Evolutionary conservation across 2,888 invertebrate genomes (phyloP).

Genomic region (Drosophila bunnanda): DNA sequence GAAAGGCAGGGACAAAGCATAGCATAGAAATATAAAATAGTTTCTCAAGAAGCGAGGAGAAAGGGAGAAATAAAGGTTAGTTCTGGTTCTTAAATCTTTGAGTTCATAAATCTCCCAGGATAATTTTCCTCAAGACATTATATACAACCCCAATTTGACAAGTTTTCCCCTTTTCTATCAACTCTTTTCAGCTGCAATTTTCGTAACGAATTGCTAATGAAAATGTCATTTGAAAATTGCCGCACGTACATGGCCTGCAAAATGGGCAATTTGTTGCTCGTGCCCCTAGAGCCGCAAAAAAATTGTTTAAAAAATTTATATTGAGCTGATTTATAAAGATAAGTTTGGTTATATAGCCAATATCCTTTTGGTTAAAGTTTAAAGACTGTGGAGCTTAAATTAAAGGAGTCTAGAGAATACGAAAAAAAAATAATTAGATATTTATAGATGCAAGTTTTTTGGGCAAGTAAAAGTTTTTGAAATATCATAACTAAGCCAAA

Average conservation of each 20-base stretch:
- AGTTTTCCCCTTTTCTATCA: constrained; percentile 23
- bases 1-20: constrained; percentile 1
- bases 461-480: too few species aligned
- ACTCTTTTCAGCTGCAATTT: constrained; percentile 63
- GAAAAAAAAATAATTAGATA: too few species aligned
- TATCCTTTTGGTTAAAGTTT: neutral
- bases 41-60: neutral
- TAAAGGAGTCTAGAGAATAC: too few species aligned
- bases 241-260: constrained; percentile 73
- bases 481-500: too few species aligned
- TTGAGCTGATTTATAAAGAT: constrained; percentile 20
- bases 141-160: constrained; percentile 31
- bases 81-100: neutral
- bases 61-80: neutral
- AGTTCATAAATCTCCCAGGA: constrained; percentile 31
- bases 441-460: too few species aligned
- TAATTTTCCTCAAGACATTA: constrained; percentile 17
- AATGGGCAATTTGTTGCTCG: constrained; percentile 80
- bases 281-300: constrained; percentile 47
- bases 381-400: neutral
- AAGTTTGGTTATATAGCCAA: neutral
- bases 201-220: constrained; percentile 81
- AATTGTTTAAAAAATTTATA: constrained; percentile 4
- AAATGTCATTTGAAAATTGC: constrained; percentile 79
- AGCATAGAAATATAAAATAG: neutral